These are phyloP conservation scores for Zonotrichia leucophrys DNA, from an alignment of 2,113 vertebrate species.

Conservation along the genomic window DNA sequence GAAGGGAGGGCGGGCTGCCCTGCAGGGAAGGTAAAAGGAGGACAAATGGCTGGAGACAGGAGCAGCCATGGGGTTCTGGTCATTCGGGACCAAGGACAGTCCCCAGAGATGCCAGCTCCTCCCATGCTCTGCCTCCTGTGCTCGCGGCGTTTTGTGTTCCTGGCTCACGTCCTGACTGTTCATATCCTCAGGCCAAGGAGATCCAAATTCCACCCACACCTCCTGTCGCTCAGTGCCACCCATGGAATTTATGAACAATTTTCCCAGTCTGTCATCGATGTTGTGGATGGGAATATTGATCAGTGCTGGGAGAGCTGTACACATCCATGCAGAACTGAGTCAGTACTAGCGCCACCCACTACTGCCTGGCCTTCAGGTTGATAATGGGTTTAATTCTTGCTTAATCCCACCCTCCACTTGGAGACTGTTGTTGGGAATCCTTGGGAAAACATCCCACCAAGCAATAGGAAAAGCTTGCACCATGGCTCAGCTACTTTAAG, in stretches of 20 bases:
- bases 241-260: not conserved
- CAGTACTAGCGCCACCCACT: not conserved
- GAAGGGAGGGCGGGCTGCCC: not conserved
- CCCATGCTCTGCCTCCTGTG: not conserved
- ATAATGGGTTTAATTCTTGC: not conserved
- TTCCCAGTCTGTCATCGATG: accelerated
- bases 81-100: not conserved
- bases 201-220: not conserved
- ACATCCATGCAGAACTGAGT: not conserved
- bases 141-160: not conserved
- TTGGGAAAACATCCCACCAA: not conserved
- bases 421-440: not conserved
- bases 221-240: not conserved
- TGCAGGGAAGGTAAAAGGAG: not conserved
- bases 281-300: not conserved
- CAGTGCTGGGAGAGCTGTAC: not conserved
- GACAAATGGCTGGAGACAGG: not conserved
- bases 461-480: not conserved
- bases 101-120: not conserved
- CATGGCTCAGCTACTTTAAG: not conserved
- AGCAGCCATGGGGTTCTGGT: not conserved
- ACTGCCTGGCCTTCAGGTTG: not conserved
- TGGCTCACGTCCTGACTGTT: not conserved
- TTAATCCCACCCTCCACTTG: not conserved
- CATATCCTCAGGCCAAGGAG: not conserved